Evolutionary conservation across 2,888 invertebrate genomes (phyloP).

Genomic region (Alsophila aescularia): DNA sequence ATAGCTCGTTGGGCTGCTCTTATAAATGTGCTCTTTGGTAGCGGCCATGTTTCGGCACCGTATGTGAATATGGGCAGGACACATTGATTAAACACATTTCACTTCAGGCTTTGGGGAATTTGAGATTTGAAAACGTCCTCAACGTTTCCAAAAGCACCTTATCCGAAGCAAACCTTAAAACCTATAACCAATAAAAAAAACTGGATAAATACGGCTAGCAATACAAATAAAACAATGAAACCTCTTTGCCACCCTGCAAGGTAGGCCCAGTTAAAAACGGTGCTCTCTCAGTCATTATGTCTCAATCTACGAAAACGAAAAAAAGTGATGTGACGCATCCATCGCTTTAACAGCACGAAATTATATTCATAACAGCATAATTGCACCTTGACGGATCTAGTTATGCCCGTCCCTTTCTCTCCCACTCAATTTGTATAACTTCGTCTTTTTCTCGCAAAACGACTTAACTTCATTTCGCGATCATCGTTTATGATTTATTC

Average conservation of each 20-base stretch:
- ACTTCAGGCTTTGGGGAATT: too few species aligned
- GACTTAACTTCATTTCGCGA: slow-evolving; percentile 53
- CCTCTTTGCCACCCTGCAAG: slow-evolving; percentile 1
- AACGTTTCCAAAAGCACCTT: too few species aligned
- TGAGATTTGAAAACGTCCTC: too few species aligned
- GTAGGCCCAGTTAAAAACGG: slow-evolving; percentile 5
- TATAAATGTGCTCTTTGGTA: too few species aligned
- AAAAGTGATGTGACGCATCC: slow-evolving; percentile 59
- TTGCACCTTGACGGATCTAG: slow-evolving; percentile 61
- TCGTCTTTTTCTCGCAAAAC: slow-evolving; percentile 47
- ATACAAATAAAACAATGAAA: not conserved
- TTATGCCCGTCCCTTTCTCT: slow-evolving; percentile 49
- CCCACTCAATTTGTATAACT: slow-evolving; percentile 25
- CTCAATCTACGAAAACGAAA: slow-evolving; percentile 49
- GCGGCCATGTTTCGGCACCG: too few species aligned
- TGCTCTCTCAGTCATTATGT: slow-evolving; percentile 30
- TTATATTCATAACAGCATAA: slow-evolving; percentile 76
- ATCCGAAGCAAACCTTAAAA: too few species aligned
- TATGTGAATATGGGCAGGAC: too few species aligned
- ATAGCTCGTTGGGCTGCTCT: too few species aligned
- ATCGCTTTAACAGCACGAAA: slow-evolving; percentile 66
- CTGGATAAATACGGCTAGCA: not conserved
- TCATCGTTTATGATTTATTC: slow-evolving; percentile 54
- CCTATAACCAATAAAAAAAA: not conserved
- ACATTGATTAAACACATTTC: too few species aligned